Conservation (phyloP, 2,113 vertebrate species). For the Struthidea cinerea region DNA sequence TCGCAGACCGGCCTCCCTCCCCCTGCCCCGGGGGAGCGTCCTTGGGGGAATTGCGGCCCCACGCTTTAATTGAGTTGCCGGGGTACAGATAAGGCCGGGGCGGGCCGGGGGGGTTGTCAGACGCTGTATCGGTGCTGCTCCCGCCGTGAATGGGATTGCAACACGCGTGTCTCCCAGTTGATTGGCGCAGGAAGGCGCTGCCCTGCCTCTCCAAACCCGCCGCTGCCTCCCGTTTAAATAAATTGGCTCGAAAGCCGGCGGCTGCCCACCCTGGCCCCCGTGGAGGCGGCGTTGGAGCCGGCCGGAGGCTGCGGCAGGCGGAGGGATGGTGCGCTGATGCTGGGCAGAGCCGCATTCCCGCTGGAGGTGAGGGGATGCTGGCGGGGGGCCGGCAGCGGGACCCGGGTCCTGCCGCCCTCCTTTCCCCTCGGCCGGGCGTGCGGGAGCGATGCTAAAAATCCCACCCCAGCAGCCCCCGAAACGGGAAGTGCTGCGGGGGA, state of each 20-base stretch:
- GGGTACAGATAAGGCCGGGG: not conserved
- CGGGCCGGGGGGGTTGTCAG: not conserved
- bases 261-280: slow-evolving; percentile 10
- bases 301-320: not conserved
- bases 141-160: slow-evolving; percentile 20
- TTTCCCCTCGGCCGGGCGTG: not conserved
- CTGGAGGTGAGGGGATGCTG: slow-evolving; percentile 67
- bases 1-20: not conserved
- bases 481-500: not conserved
- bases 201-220: slow-evolving; percentile 36
- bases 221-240: slow-evolving; percentile 46
- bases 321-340: slow-evolving; percentile 60
- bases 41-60: not conserved
- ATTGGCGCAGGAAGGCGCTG: slow-evolving; percentile 31
- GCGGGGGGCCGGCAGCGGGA: not conserved
- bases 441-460: not conserved
- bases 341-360: slow-evolving; percentile 58
- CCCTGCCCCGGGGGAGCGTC: not conserved
- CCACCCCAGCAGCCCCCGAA: not conserved
- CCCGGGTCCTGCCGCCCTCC: not conserved
- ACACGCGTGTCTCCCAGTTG: slow-evolving; percentile 22
- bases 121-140: not conserved
- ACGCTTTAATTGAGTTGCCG: not conserved
- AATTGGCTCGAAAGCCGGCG: slow-evolving; percentile 27
- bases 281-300: not conserved